phyloP scores from a whole-genome alignment of 2,797 vertebrate species.

The Chaenodraco wilsoni region DNA sequence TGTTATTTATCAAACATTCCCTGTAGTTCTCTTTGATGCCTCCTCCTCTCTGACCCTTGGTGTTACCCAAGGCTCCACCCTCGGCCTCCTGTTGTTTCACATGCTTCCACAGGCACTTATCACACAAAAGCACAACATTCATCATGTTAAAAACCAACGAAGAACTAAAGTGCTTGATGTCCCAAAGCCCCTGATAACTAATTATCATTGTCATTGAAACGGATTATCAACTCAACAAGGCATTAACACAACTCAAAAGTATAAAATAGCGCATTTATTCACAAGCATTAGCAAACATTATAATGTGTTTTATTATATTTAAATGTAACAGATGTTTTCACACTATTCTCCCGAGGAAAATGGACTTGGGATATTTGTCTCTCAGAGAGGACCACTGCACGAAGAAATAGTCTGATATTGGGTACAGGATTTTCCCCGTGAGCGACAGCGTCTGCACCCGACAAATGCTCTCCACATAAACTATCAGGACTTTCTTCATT shows the following conservation, averaged over 20 bases:
- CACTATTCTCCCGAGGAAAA: conserved; percentile 92
- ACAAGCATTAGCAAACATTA: background rate
- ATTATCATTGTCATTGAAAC: no score
- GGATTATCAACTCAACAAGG: background rate
- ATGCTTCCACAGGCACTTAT: background rate
- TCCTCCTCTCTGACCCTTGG: no score
- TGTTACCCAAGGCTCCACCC: no score
- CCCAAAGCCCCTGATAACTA: no score
- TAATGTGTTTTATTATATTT: background rate
- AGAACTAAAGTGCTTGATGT: no score
- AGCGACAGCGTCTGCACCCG: conserved; percentile 92
- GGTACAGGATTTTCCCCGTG: conserved; percentile 91
- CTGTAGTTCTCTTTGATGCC: no score
- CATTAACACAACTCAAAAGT: background rate
- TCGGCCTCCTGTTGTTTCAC: no score
- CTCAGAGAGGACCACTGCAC: conserved; percentile 94
- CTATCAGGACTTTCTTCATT: conserved; percentile 89
- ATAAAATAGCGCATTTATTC: conserved; percentile 24
- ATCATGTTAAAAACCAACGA: background rate
- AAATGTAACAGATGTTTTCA: conserved; percentile 59
- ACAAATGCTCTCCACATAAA: conserved; percentile 96
- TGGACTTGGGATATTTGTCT: conserved; percentile 90
- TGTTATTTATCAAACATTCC: background rate
- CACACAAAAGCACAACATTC: background rate
- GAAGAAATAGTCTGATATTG: conserved; percentile 91